A percentile compares a stretch with the other conserved stretches of the same genome.
Conservation (phyloP, 2,113 vertebrate genomes). For the Pollachius pollachius region DNA sequence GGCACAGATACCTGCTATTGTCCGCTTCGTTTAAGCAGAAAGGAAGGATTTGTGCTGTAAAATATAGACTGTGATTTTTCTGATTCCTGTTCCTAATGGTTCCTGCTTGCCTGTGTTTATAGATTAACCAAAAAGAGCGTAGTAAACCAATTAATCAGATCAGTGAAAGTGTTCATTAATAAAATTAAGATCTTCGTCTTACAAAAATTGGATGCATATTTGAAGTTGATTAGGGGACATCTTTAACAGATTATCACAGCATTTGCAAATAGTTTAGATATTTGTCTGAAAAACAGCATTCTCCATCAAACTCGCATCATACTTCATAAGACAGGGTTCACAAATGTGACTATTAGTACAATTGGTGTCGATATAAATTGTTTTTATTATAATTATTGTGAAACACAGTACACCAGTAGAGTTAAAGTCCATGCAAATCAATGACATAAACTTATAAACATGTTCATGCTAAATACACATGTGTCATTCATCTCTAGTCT, state of each 20-base stretch:
- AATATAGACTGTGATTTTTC: no score
- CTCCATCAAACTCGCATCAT: conserved; percentile 12
- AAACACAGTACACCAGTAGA: conserved; percentile 26
- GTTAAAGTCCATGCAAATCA: conserved; percentile 37
- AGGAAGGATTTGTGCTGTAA: no score
- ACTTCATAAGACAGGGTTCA: conserved; percentile 52
- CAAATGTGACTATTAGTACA: conserved; percentile 28
- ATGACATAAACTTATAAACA: conserved; percentile 20
- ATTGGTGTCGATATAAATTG: conserved; percentile 8
- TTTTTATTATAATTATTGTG: conserved; percentile 9
- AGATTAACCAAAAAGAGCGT: background rate
- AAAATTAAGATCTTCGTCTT: conserved; percentile 34
- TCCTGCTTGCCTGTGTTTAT: no score
- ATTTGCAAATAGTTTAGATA: conserved; percentile 26
- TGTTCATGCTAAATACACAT: conserved; percentile 18
- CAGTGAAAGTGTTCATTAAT: conserved; percentile 16
- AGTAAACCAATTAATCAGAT: conserved; percentile 12
- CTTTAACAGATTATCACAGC: conserved; percentile 31
- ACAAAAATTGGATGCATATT: conserved; percentile 35
- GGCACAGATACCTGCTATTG: no score
- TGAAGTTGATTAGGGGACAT: conserved; percentile 28
- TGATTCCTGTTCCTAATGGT: no score
- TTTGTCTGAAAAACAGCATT: conserved; percentile 20
- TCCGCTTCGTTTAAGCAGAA: no score
- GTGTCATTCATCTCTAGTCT: background rate